A percentile compares a stretch with the other conserved stretches of the same genome.
Evolutionary conservation across 2,797 vertebrate species (phyloP).

Genomic region (Argya squamiceps): DNA sequence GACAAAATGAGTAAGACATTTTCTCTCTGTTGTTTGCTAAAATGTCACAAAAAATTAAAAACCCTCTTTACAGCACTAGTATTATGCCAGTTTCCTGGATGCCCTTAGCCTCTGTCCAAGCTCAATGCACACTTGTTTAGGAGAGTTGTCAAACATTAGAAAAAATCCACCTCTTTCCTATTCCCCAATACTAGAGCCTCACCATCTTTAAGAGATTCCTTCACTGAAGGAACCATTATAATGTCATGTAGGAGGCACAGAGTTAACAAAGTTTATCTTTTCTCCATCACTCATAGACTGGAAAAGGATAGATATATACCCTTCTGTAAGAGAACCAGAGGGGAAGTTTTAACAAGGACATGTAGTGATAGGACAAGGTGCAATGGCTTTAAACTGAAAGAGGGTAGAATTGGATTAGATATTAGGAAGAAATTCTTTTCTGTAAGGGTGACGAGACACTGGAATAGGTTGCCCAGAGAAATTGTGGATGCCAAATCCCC

Average conservation of each 20-base stretch:
- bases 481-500: neutral
- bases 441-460: neutral
- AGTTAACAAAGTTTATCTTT: neutral
- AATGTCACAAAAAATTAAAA: neutral
- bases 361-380: neutral
- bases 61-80: accelerated
- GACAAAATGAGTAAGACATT: neutral
- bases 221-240: neutral
- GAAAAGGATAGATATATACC: neutral
- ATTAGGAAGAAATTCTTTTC: neutral
- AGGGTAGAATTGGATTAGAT: neutral
- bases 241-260: neutral
- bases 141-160: neutral
- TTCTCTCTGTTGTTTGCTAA: neutral
- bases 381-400: neutral
- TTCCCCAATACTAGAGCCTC: neutral
- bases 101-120: neutral
- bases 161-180: neutral
- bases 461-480: neutral
- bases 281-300: neutral
- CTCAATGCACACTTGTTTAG: neutral
- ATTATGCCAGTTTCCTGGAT: neutral
- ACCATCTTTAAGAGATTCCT: neutral
- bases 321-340: neutral
- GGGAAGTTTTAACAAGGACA: neutral